A percentile compares a stretch with the other conserved stretches of the same genome.
These are phyloP conservation scores for Drosophila asahinai DNA, from an alignment of 1,140 invertebrate species.

Conservation along the genomic window DNA sequence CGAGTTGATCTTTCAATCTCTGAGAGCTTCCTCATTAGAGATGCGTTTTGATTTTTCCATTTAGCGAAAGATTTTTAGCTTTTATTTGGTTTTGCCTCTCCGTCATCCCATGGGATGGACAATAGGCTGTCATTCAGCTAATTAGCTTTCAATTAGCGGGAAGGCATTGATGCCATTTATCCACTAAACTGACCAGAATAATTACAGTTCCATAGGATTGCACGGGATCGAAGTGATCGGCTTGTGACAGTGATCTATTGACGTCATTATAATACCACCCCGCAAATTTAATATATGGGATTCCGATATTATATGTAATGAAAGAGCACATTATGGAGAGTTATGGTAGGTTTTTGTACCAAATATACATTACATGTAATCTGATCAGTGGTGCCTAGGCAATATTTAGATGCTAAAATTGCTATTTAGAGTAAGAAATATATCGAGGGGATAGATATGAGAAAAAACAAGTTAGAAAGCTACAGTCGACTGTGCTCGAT, in stretches of 20 bases:
- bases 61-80: slow-evolving; percentile 29
- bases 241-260: slow-evolving; percentile 9
- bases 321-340: too few relatives aligned
- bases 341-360: neutral
- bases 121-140: slow-evolving; percentile 39
- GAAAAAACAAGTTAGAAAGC: too few relatives aligned
- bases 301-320: too few relatives aligned
- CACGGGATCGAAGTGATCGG: neutral
- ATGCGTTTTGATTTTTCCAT: slow-evolving; percentile 59
- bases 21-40: slow-evolving; percentile 65
- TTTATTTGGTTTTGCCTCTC: slow-evolving; percentile 36
- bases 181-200: neutral
- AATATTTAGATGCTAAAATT: too few relatives aligned
- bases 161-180: slow-evolving; percentile 3
- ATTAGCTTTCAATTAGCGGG: slow-evolving; percentile 67
- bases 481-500: too few relatives aligned
- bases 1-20: slow-evolving; percentile 19
- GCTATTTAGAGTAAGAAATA: too few relatives aligned
- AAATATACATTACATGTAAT: too few relatives aligned
- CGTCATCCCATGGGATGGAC: slow-evolving; percentile 21
- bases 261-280: slow-evolving; percentile 11
- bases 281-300: too few relatives aligned
- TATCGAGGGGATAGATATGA: too few relatives aligned
- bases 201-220: neutral
- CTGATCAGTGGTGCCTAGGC: too few relatives aligned